These are phyloP conservation scores for Lycopodina hypogea DNA, from an alignment of 37 sponge, comb jelly and placozoan genomes.

Conservation along the genomic window DNA sequence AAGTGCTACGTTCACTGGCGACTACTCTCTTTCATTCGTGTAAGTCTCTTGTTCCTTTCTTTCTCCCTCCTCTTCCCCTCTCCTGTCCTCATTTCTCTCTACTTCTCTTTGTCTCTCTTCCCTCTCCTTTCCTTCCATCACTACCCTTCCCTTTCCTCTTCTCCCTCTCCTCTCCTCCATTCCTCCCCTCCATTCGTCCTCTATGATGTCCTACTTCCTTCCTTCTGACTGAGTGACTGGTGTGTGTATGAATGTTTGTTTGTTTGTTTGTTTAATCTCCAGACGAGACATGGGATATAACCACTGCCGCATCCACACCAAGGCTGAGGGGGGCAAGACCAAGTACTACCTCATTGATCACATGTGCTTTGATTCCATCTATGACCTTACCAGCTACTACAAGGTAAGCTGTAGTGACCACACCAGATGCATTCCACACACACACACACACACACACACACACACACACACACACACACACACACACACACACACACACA, in stretches of 20 bases:
- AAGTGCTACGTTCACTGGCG: conserved; percentile 89
- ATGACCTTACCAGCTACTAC: conserved; percentile 84
- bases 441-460: too few relatives aligned
- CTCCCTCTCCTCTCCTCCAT: background rate
- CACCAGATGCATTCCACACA: background rate
- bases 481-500: too few relatives aligned
- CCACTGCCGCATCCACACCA: conserved; percentile 80
- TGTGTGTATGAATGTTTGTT: too few relatives aligned
- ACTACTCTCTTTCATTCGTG: conserved; percentile 89
- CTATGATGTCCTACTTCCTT: too few relatives aligned
- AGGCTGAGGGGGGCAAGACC: conserved; percentile 64
- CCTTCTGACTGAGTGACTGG: background rate
- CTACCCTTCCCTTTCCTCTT: too few relatives aligned
- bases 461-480: too few relatives aligned
- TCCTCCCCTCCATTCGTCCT: background rate
- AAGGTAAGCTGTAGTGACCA: conserved; percentile 15
- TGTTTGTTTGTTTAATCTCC: background rate
- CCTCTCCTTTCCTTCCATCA: too few relatives aligned
- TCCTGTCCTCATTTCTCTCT: too few relatives aligned
- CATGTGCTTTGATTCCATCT: conserved; percentile 83
- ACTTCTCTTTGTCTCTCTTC: too few relatives aligned
- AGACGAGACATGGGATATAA: conserved; percentile 67
- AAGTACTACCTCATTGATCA: conserved; percentile 89
- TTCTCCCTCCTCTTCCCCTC: background rate
- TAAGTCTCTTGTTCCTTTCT: conserved; percentile 13